phyloP scores from a whole-genome alignment of 2,113 vertebrate genomes.

The Corythaeola cristata region DNA sequence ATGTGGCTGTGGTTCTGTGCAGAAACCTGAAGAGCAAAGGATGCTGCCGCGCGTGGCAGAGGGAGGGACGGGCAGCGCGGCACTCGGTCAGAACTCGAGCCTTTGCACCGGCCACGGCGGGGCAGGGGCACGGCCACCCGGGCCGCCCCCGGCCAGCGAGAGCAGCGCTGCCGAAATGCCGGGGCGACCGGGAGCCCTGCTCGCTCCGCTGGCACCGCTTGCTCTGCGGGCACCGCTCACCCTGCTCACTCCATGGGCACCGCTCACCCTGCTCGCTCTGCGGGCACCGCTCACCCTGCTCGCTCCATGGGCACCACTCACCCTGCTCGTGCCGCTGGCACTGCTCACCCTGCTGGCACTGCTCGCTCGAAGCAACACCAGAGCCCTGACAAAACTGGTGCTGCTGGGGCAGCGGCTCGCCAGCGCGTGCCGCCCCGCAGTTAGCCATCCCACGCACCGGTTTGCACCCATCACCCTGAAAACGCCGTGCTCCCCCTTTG shows the following conservation, averaged over 20 bases:
- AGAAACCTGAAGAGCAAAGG: not conserved
- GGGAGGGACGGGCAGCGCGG: not conserved
- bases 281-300: not conserved
- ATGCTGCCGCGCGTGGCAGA: not conserved
- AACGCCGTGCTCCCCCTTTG: accelerated
- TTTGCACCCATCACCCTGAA: not conserved
- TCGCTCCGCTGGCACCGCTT: not conserved
- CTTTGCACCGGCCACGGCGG: not conserved
- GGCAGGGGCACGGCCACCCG: not conserved
- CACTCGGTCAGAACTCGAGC: accelerated
- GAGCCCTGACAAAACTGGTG: accelerated
- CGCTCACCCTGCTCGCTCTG: not conserved
- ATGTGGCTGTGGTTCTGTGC: not conserved
- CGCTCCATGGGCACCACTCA: not conserved
- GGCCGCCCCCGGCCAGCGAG: too few species aligned
- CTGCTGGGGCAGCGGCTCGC: not conserved
- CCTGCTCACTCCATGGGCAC: not conserved
- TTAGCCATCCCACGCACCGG: not conserved
- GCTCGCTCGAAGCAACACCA: not conserved
- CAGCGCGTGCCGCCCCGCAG: not conserved
- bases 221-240: not conserved
- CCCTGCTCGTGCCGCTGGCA: not conserved
- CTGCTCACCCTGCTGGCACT: too few species aligned
- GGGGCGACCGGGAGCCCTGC: not conserved
- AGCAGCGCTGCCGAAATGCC: not conserved